Evolutionary conservation across 2,113 vertebrate species (phyloP), one percentile per base, ranked within the genome.

Genomic region (Formicarius rufipectus): DNA sequence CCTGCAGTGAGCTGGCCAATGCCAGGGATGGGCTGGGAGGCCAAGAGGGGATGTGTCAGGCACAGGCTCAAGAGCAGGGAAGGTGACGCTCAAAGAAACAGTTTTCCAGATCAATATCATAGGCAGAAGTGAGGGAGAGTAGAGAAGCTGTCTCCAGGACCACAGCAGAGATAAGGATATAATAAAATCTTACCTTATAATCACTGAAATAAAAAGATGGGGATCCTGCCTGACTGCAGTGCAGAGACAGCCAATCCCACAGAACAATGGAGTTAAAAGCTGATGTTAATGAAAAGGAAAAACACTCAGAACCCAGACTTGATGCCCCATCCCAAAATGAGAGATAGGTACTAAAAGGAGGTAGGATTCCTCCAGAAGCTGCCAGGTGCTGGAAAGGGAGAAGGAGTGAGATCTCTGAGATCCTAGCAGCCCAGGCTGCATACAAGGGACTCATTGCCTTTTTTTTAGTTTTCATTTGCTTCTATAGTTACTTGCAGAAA

Each of bases 391-490:
- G 19, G 55, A 53, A 64, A 22, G 52, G 19, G 27, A 75, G 42
- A 1, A 3, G 28, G 23, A 79, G 9, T 10, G 5, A 82, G 19
- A 53, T 21, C 12, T 19, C 49, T 39, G 5, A 42, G 37, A 67
- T 4, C 5, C 7, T 13, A 19, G 18, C 10, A 80, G 47, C 13
- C 47, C 33, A 42, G 37, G 9, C 16, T 23, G 5, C 0, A 3
- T 28, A 71, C 6, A 60, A 60, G 33, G 7, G 10, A 44, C 22
- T 64, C 3, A 0, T 3, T 60, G 20, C 7, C 0, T 0, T 23
- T 35, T 53, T 45, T 45, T 42, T 47, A 40, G 33, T 81, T 69
- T 86, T 52, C 17, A 9, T n/a, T 40, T 72, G 16, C 21, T 92
- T 59, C 39, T 37, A 20, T 12, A n/a, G 35, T 16, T 12, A 30